A percentile compares a stretch with the other conserved stretches of the same genome.
These are phyloP conservation scores for Hypsopygia costalis DNA, from an alignment of 2,888 invertebrate species.

Conservation along the genomic window DNA sequence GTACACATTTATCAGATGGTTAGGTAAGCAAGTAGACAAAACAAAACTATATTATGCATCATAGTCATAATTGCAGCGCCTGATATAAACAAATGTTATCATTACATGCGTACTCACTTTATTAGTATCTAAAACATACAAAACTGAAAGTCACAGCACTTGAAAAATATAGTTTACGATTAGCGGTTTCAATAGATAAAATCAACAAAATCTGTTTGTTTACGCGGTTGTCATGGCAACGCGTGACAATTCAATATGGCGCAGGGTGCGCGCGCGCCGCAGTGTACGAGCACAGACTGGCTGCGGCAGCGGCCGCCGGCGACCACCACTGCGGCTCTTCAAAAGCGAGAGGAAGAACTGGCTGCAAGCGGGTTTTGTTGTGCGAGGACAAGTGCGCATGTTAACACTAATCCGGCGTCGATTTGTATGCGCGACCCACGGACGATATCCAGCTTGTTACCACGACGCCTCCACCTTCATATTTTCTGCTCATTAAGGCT, in stretches of 20 bases:
- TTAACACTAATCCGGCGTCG: constrained; percentile 46
- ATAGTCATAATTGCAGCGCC: no score
- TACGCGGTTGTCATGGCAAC: constrained; percentile 76
- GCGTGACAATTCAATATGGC: constrained; percentile 57
- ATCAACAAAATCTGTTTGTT: constrained; percentile 36
- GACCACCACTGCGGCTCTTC: constrained; percentile 60
- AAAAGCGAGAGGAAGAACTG: constrained; percentile 72
- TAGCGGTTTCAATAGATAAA: constrained; percentile 11
- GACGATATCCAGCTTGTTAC: constrained; percentile 19
- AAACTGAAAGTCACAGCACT: constrained; percentile 17
- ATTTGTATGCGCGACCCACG: constrained; percentile 36
- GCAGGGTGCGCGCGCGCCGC: constrained; percentile 67
- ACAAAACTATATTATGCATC: no score
- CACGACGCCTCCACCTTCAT: constrained; percentile 12
- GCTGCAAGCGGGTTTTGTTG: constrained; percentile 64
- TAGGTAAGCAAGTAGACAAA: no score
- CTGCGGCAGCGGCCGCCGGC: constrained; percentile 43
- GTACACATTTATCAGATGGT: no score
- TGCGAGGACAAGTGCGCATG: constrained; percentile 63
- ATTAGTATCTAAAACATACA: constrained; percentile 2
- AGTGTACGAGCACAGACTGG: constrained; percentile 66
- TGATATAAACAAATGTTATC: no score
- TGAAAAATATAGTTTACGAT: constrained; percentile 14
- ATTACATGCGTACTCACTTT: no score
- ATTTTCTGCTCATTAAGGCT: constrained; percentile 18